These are phyloP conservation scores for Erebia ligea DNA, from an alignment of 2,888 invertebrate genomes.

Conservation along the genomic window DNA sequence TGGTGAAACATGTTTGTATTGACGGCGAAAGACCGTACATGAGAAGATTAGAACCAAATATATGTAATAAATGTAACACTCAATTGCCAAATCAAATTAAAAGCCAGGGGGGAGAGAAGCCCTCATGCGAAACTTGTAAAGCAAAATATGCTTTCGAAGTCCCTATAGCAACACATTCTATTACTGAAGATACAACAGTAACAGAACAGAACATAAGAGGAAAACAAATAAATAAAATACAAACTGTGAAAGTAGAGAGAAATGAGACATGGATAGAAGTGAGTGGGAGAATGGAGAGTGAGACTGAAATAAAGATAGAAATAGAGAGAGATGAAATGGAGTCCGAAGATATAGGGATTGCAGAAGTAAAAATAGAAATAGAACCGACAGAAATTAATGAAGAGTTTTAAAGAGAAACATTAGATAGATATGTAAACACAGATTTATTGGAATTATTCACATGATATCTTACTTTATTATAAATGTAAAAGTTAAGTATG, in stretches of 20 bases:
- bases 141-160: not conserved
- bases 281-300: not conserved
- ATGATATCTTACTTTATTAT: too few relatives aligned
- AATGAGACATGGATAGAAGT: not conserved
- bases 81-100: not conserved
- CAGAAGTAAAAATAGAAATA: not conserved
- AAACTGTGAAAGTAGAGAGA: not conserved
- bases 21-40: not conserved
- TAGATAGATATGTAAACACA: too few relatives aligned
- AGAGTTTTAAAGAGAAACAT: not conserved
- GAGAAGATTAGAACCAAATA: not conserved
- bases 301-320: not conserved
- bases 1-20: not conserved
- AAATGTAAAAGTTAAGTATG: too few relatives aligned
- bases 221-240: not conserved
- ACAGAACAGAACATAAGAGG: too few relatives aligned
- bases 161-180: not conserved
- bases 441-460: too few relatives aligned
- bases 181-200: not conserved
- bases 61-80: not conserved
- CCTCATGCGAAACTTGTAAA: not conserved
- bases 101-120: not conserved
- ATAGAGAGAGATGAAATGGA: not conserved
- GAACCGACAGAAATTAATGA: not conserved
- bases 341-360: not conserved